These are phyloP conservation scores for Acleris laterana DNA, from an alignment of 2,888 invertebrate genomes.

Conservation along the genomic window DNA sequence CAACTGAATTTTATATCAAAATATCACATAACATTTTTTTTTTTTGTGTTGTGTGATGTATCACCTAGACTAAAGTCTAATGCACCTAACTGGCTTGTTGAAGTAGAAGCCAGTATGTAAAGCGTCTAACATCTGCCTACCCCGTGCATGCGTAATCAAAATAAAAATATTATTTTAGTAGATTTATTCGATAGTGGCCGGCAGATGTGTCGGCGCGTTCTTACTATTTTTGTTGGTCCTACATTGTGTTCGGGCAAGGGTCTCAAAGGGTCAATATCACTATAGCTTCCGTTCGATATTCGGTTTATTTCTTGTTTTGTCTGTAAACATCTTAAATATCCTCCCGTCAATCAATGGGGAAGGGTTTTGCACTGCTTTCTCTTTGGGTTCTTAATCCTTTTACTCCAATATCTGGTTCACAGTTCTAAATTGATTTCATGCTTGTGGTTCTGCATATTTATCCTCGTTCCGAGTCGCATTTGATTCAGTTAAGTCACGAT, in stretches of 20 bases:
- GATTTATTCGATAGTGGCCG: conserved; percentile 81
- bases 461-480: conserved; percentile 42
- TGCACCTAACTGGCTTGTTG: conserved; percentile 29
- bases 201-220: conserved; percentile 76
- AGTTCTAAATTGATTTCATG: conserved; percentile 50
- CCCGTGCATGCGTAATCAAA: conserved; percentile 79
- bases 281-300: conserved; percentile 73
- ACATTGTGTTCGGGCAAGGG: conserved; percentile 72
- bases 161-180: conserved; percentile 84
- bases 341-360: conserved; percentile 56
- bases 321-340: conserved; percentile 67
- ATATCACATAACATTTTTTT: too few species aligned
- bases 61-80: neutral
- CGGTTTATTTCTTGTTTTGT: conserved; percentile 66
- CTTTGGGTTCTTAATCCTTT: conserved; percentile 24
- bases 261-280: conserved; percentile 75
- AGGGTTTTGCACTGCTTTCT: conserved; percentile 43
- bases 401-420: conserved; percentile 24
- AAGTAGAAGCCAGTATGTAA: conserved; percentile 50
- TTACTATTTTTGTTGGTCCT: conserved; percentile 76
- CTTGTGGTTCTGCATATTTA: conserved; percentile 47
- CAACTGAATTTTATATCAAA: too few species aligned
- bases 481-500: conserved; percentile 44
- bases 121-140: conserved; percentile 77
- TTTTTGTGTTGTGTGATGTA: neutral